Conservation (phyloP, 2,113 vertebrate genomes). For the Hystrix brachyura region DNA sequence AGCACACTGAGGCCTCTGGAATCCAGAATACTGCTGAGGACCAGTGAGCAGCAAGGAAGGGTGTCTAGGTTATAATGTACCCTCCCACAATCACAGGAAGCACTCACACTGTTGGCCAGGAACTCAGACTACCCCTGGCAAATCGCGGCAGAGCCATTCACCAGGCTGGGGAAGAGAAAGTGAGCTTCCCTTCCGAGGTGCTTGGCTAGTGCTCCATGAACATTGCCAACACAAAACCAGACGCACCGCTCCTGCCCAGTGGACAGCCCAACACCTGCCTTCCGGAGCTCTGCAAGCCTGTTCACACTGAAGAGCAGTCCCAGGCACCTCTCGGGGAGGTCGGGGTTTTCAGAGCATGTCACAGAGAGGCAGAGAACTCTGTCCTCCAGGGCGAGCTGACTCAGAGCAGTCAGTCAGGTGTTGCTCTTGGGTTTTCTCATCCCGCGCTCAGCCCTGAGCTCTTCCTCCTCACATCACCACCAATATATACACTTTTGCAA, state of each 20-base stretch:
- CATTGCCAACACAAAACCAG: conserved; percentile 21
- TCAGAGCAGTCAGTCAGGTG: not conserved
- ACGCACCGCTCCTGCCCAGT: not conserved
- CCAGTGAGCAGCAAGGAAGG: not conserved
- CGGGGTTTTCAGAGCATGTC: not conserved
- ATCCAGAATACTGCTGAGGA: conserved; percentile 1
- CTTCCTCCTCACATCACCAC: not conserved
- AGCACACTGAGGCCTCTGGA: conserved; percentile 27
- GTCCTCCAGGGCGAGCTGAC: not conserved
- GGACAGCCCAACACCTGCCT: conserved; percentile 3
- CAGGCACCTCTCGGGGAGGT: conserved; percentile 31
- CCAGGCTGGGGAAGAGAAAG: conserved; percentile 26
- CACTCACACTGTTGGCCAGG: conserved; percentile 18
- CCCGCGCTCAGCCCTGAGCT: not conserved
- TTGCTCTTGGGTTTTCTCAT: conserved; percentile 14
- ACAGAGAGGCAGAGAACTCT: not conserved
- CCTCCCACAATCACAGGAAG: not conserved
- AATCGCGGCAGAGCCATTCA: conserved; percentile 17
- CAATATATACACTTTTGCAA: not conserved
- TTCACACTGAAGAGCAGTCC: conserved; percentile 44
- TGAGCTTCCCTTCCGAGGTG: conserved; percentile 44
- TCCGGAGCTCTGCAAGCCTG: conserved; percentile 2
- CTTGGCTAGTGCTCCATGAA: conserved; percentile 10
- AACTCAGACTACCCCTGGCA: conserved; percentile 12
- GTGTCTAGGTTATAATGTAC: not conserved